A percentile compares a stretch with the other conserved stretches of the same genome.
phyloP scores from a whole-genome alignment of 2,113 vertebrate genomes.

The Calidris pugnax region DNA sequence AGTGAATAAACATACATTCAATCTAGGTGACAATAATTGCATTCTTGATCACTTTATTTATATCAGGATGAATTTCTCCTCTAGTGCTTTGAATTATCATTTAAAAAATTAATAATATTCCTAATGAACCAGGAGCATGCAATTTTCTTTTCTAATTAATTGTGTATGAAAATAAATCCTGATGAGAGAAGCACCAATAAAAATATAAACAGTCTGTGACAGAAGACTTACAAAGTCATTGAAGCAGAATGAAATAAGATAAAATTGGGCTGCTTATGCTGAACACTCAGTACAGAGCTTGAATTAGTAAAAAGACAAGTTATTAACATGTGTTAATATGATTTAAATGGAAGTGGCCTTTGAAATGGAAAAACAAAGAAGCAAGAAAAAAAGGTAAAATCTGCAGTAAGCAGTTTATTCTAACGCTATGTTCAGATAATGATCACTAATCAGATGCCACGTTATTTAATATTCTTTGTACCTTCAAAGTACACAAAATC shows the following conservation, averaged over 20 bases:
- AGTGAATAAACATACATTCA: neutral
- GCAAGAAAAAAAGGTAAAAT: neutral
- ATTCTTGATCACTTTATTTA: neutral
- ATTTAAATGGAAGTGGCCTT: neutral
- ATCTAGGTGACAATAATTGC: neutral
- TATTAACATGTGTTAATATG: neutral
- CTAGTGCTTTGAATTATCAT: neutral
- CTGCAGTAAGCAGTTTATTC: neutral
- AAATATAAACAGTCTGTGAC: neutral
- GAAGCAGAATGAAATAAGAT: neutral
- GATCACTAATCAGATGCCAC: neutral
- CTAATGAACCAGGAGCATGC: neutral
- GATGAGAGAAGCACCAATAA: neutral
- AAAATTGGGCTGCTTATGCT: neutral
- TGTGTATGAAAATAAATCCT: neutral
- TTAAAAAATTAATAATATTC: neutral
- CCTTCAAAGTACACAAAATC: neutral
- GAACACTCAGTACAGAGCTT: neutral
- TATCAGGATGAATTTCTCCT: neutral
- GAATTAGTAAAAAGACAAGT: neutral
- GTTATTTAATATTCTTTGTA: neutral
- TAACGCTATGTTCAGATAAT: neutral
- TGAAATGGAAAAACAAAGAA: neutral
- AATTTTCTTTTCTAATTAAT: neutral
- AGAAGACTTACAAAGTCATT: neutral